A percentile compares a stretch with the other conserved stretches of the same genome.
Conservation (phyloP, 2,797 vertebrate genomes). For the Nannoperca obscura region DNA sequence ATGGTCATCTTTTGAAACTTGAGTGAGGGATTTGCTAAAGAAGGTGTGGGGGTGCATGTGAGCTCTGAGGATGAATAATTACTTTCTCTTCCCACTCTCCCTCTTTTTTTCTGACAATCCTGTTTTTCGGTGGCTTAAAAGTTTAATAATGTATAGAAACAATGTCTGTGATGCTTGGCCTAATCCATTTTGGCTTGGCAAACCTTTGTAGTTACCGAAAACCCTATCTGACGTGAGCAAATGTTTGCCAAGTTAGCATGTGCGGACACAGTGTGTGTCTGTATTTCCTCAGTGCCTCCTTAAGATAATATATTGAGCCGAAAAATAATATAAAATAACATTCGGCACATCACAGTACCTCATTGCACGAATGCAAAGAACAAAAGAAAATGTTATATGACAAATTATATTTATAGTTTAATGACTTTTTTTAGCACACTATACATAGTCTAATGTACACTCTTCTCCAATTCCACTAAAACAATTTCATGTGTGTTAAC, state of each 20-base stretch:
- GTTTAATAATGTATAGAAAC: slow-evolving; percentile 86
- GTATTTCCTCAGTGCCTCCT: slow-evolving; percentile 1
- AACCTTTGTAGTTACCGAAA: slow-evolving; percentile 71
- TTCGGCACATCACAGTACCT: not conserved
- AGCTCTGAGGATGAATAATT: slow-evolving; percentile 79
- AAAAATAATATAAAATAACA: not conserved
- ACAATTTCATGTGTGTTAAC: slow-evolving; percentile 27
- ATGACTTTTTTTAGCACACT: not conserved
- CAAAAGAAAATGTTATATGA: not conserved
- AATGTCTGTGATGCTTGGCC: slow-evolving; percentile 78
- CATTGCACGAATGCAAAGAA: not conserved
- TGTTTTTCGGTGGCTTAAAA: slow-evolving; percentile 85
- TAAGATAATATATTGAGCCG: slow-evolving; percentile 13
- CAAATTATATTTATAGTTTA: not conserved
- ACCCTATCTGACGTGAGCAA: slow-evolving; percentile 67
- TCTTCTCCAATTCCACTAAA: slow-evolving; percentile 1
- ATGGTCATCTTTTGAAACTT: slow-evolving; percentile 59
- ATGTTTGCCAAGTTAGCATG: slow-evolving; percentile 57
- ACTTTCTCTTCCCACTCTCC: slow-evolving; percentile 71
- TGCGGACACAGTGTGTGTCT: slow-evolving; percentile 10
- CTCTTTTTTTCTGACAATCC: slow-evolving; percentile 73
- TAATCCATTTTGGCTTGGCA: slow-evolving; percentile 75
- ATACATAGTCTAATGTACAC: not conserved
- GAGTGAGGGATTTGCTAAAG: slow-evolving; percentile 54
- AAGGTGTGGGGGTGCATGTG: slow-evolving; percentile 51